These are phyloP conservation scores for Campoplex nolae DNA, from an alignment of 2,888 invertebrate genomes.

Conservation along the genomic window DNA sequence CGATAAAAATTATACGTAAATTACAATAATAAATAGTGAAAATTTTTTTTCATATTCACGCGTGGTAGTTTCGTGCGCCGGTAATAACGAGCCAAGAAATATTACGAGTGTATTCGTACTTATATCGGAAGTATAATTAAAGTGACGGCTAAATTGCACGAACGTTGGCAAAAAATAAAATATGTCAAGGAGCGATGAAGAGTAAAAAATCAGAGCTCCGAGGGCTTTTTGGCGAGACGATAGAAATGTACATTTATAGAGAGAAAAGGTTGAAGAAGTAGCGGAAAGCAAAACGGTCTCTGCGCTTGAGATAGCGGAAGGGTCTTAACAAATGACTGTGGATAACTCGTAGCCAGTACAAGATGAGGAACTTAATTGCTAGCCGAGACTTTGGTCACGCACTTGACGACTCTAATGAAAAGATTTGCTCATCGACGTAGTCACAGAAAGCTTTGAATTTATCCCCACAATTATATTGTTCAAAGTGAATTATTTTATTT, in stretches of 20 bases:
- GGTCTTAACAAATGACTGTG: slow-evolving; percentile 57
- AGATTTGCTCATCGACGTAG: not conserved
- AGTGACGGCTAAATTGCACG: not conserved
- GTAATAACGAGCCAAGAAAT: slow-evolving; percentile 3
- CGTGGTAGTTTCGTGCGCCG: not conserved
- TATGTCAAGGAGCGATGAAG: slow-evolving; percentile 21
- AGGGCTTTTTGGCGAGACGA: slow-evolving; percentile 12
- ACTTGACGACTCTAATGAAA: slow-evolving; percentile 29
- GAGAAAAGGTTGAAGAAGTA: not conserved
- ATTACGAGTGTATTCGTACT: not conserved
- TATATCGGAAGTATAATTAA: slow-evolving; percentile 20
- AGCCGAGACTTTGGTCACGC: slow-evolving; percentile 33
- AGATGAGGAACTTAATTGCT: slow-evolving; percentile 54
- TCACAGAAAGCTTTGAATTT: slow-evolving; percentile 57
- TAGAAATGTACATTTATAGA: slow-evolving; percentile 18
- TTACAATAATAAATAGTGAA: not conserved
- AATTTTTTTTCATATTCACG: not conserved
- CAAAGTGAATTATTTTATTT: not conserved
- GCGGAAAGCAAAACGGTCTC: slow-evolving; percentile 23
- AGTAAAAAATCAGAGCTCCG: slow-evolving; percentile 16
- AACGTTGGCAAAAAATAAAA: slow-evolving; percentile 29
- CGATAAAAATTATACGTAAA: not conserved
- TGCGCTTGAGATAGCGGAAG: slow-evolving; percentile 46
- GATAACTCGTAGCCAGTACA: slow-evolving; percentile 57
- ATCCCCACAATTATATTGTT: slow-evolving; percentile 38